A percentile compares a stretch with the other conserved stretches of the same genome.
phyloP scores from a whole-genome alignment of 2,888 invertebrate genomes.

The Dasypolia templi region DNA sequence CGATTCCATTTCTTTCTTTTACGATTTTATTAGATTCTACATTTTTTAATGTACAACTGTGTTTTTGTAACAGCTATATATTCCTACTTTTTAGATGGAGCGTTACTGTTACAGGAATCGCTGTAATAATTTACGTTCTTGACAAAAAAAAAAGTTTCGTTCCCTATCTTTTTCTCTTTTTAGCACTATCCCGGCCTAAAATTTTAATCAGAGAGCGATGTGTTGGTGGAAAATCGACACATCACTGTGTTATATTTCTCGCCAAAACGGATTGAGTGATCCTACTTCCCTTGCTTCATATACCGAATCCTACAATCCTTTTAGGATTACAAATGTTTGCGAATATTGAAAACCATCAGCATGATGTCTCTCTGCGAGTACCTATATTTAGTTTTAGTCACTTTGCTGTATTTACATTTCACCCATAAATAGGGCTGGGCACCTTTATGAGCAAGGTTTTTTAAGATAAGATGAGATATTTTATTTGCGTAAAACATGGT shows the following conservation, averaged over 20 bases:
- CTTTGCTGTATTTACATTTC: background rate
- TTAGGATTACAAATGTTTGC: slow-evolving; percentile 6
- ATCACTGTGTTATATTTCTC: background rate
- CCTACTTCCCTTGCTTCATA: slow-evolving; percentile 1
- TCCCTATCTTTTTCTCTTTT: background rate
- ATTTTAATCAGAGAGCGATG: background rate
- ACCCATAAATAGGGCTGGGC: background rate
- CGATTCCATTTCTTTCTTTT: background rate
- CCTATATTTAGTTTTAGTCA: background rate
- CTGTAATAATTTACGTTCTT: background rate
- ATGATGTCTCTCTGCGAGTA: background rate
- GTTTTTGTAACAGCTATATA: background rate
- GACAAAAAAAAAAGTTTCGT: background rate
- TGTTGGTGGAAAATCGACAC: background rate
- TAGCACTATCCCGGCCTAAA: background rate
- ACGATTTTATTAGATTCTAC: background rate
- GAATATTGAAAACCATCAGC: slow-evolving; percentile 3
- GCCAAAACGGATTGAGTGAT: background rate
- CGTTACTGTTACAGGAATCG: too few species aligned
- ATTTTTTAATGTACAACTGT: background rate
- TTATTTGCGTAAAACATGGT: too few species aligned
- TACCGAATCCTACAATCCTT: slow-evolving; percentile 2
- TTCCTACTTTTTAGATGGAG: background rate
- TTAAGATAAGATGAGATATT: too few species aligned
- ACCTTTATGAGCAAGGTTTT: background rate